Evolutionary conservation across 1,140 invertebrate species (phyloP).

Genomic region (Drosophila ohnishii): DNA sequence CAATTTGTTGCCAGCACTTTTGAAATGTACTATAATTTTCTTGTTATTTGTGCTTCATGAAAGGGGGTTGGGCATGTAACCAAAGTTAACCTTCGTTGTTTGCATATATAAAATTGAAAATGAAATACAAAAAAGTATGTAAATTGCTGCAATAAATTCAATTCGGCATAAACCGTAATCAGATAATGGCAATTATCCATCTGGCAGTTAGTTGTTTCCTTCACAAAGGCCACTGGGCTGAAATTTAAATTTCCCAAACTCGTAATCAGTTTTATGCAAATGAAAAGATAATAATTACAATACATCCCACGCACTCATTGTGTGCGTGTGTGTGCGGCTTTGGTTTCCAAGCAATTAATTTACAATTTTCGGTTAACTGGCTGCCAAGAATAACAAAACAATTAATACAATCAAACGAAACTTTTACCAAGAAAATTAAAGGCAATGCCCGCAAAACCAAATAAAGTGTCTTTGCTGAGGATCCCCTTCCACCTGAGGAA

Average conservation of each 20-base stretch:
- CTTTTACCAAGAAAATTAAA: constrained; percentile 74
- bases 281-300: constrained; percentile 48
- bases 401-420: constrained; percentile 63
- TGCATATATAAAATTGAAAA: constrained; percentile 16
- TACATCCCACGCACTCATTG: constrained; percentile 15
- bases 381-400: constrained; percentile 54
- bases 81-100: constrained; percentile 4
- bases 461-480: constrained; percentile 48
- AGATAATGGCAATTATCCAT: constrained; percentile 55
- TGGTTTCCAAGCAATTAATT: constrained; percentile 66
- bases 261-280: constrained; percentile 57
- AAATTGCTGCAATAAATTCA: constrained; percentile 39
- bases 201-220: constrained; percentile 24
- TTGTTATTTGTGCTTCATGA: constrained; percentile 6
- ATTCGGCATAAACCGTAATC: constrained; percentile 46
- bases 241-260: constrained; percentile 32
- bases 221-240: neutral
- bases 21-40: constrained; percentile 22
- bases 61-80: neutral
- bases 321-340: constrained; percentile 45
- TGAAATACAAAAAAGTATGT: constrained; percentile 41
- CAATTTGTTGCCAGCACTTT: constrained; percentile 23
- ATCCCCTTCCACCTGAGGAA: constrained; percentile 5
- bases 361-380: constrained; percentile 60
- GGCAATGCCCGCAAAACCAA: constrained; percentile 75